These are phyloP conservation scores for Oryzias sinensis DNA, from an alignment of 2,797 vertebrate species.

Conservation along the genomic window DNA sequence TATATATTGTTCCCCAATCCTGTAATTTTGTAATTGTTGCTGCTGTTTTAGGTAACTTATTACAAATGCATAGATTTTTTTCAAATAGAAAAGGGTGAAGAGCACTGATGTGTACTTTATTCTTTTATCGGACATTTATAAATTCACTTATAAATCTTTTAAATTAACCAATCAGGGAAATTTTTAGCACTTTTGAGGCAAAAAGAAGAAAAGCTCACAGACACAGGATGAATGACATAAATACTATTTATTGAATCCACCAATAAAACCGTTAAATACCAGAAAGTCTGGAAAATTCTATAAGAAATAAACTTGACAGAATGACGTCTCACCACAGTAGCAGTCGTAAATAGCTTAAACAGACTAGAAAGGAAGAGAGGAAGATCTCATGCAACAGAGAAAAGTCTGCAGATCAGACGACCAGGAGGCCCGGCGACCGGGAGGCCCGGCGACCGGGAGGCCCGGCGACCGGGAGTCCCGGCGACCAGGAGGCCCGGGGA, in stretches of 20 bases:
- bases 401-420: not conserved
- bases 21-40: too few species aligned
- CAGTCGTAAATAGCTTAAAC: not conserved
- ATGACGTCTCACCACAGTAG: not conserved
- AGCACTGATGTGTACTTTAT: not conserved
- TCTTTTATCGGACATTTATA: not conserved
- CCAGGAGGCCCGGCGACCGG: too few species aligned
- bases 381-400: not conserved
- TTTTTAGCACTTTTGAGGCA: conserved; percentile 24
- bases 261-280: conserved; percentile 33
- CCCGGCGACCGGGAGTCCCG: too few species aligned
- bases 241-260: conserved; percentile 56
- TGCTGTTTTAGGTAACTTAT: too few species aligned
- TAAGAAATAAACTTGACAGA: not conserved
- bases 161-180: not conserved
- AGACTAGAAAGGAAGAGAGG: not conserved
- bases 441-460: too few species aligned
- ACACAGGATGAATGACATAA: conserved; percentile 1
- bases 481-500: too few species aligned
- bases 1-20: too few species aligned
- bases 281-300: not conserved
- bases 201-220: not conserved
- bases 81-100: too few species aligned
- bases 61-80: too few species aligned
- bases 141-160: not conserved